Evolutionary conservation across 2,888 invertebrate genomes (phyloP), one percentile per base, ranked within the genome.

Genomic region (Drosophila sordidapex): DNA sequence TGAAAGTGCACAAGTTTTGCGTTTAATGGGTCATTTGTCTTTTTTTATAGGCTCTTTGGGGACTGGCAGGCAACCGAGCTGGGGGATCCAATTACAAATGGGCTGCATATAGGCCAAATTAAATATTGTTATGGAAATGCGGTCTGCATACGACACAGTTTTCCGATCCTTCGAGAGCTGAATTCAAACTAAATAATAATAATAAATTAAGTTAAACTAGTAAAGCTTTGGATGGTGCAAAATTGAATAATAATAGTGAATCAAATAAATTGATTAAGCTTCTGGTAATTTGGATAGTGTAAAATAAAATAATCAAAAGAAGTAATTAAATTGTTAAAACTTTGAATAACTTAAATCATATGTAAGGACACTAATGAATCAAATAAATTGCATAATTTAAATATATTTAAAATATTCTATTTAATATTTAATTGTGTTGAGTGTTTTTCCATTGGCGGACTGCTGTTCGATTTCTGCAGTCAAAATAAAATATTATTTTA

Each of bases 21-120:
- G 77, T 84, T 87, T 87, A 90, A 90, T 87, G 90, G 90, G 65
- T 84, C 90, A 87, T 90, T 87, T 89, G 89, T 90, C 90, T 90
- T 82, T 81, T 90, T 84, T 89, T 89, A 87, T 87, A 59, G 75
- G 70, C 63, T 71, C 54, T 56, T 43, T 52, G 72, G 56, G 38
- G 15, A 40, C 27, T 25, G 25, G 46, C 25, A n/a, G n/a, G 48
- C 53, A 48, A 38, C 35, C 21, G 60, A 58, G 54, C 63, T 21
- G 48, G 36, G 35, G 59, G 31, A 48, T 35, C 48, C 36, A 21
- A 53, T 40, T 58, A 68, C 78, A 65, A 71, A 65, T 70, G 65
- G 73, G 56, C 66, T 70, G 58, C 79, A 79, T 63, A 74, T 76
- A 58, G 67, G 57, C 35, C 36, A 60, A 82, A 82, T 79, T 79